Percentiles rank a stretch among this genome's conserved stretches.
Conservation (phyloP, 2,113 vertebrate species). For the Pycnonotus jocosus region DNA sequence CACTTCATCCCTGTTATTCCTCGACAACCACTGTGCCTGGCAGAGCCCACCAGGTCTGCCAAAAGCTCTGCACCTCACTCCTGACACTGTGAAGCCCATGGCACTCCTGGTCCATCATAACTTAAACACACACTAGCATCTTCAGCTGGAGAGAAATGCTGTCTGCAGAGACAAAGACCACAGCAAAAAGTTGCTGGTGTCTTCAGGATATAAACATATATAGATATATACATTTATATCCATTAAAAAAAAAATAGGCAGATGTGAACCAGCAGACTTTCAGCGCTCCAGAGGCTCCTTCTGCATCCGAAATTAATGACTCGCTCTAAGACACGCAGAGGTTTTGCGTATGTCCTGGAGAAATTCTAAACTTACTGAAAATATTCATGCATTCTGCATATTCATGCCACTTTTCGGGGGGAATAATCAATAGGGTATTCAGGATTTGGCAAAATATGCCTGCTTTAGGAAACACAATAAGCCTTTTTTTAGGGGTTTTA, state of each 20-base stretch:
- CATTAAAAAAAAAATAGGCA: background rate
- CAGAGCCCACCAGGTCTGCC: rapidly evolving
- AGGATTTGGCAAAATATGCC: background rate
- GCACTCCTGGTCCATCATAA: background rate
- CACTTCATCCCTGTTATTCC: rapidly evolving
- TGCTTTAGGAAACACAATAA: background rate
- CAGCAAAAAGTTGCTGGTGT: background rate
- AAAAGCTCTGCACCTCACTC: background rate
- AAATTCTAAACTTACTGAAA: background rate
- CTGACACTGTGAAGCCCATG: background rate
- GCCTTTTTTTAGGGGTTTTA: background rate
- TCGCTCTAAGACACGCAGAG: background rate
- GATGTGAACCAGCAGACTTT: background rate
- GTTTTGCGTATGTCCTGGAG: background rate
- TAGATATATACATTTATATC: background rate
- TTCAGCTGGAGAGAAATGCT: background rate
- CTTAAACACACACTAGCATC: background rate
- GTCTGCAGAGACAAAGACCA: background rate
- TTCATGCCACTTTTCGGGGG: background rate
- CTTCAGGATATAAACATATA: background rate
- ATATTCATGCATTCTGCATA: background rate
- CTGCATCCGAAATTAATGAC: background rate
- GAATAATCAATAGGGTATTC: background rate
- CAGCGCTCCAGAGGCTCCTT: background rate
- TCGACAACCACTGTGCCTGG: rapidly evolving